Evolutionary conservation across 2,113 vertebrate species (phyloP).

Genomic region (Grammomys dolichurus): DNA sequence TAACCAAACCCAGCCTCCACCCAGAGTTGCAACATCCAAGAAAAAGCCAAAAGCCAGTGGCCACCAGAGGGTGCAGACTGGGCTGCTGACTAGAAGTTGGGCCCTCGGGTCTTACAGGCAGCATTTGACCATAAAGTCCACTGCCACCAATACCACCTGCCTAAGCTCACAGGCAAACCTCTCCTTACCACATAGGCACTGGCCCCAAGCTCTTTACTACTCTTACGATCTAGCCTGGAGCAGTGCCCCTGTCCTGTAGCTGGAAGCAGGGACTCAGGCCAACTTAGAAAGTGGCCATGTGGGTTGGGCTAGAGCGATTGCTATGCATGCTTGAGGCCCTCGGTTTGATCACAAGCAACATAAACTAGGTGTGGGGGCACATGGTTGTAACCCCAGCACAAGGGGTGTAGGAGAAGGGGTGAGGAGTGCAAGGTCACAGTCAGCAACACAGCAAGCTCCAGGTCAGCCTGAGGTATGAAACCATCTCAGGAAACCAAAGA

Average conservation of each 20-base stretch:
- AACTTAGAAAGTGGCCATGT: background rate
- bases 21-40: background rate
- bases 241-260: fast-evolving
- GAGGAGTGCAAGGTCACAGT: background rate
- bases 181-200: fast-evolving
- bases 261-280: background rate
- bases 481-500: background rate
- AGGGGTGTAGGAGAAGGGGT: background rate
- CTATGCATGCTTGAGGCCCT: background rate
- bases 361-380: background rate
- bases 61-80: fast-evolving
- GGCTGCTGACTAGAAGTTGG: background rate
- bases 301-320: too few relatives aligned
- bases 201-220: background rate
- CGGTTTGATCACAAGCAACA: background rate
- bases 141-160: too few relatives aligned
- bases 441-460: background rate
- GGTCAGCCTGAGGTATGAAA: background rate
- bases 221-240: background rate
- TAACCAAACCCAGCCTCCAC: background rate
- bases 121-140: fast-evolving
- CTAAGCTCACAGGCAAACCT: background rate
- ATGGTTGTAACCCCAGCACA: background rate
- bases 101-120: background rate
- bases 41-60: background rate